Evolutionary conservation across 2,888 invertebrate species (phyloP).

Genomic region (Apamea anceps): DNA sequence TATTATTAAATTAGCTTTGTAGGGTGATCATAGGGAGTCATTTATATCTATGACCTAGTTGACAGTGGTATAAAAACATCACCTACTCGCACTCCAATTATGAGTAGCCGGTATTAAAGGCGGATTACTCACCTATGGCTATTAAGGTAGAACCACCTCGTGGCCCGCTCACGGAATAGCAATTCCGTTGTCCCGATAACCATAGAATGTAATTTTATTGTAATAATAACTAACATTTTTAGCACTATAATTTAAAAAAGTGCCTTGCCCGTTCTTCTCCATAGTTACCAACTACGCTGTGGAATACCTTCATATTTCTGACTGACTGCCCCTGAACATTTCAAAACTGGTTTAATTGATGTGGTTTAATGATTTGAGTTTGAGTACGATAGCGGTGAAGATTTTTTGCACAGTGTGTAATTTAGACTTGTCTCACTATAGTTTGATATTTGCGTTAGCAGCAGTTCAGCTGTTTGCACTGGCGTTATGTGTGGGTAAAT

Average conservation of each 20-base stretch:
- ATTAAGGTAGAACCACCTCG: neutral
- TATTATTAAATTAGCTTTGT: neutral
- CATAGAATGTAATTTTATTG: neutral
- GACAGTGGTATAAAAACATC: constrained; percentile 29
- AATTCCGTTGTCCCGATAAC: neutral
- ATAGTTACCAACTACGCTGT: neutral
- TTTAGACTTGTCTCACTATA: neutral
- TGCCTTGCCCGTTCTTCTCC: neutral
- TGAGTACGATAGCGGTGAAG: neutral
- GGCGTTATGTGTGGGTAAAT: neutral
- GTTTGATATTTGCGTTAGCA: neutral
- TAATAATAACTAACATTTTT: no score
- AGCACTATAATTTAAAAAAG: neutral
- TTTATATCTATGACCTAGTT: constrained; percentile 46
- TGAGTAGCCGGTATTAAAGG: neutral
- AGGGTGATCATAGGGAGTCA: neutral
- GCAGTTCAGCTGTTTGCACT: constrained; percentile 1
- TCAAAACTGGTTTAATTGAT: neutral
- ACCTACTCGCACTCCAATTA: neutral
- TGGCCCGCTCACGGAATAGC: neutral
- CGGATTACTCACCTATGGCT: constrained; percentile 3
- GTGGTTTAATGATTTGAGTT: neutral
- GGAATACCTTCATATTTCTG: neutral
- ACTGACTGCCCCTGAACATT: neutral
- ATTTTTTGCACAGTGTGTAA: constrained; percentile 1